These are phyloP conservation scores for Myotis davidii DNA, from an alignment of 2,113 vertebrate genomes.

Conservation along the genomic window DNA sequence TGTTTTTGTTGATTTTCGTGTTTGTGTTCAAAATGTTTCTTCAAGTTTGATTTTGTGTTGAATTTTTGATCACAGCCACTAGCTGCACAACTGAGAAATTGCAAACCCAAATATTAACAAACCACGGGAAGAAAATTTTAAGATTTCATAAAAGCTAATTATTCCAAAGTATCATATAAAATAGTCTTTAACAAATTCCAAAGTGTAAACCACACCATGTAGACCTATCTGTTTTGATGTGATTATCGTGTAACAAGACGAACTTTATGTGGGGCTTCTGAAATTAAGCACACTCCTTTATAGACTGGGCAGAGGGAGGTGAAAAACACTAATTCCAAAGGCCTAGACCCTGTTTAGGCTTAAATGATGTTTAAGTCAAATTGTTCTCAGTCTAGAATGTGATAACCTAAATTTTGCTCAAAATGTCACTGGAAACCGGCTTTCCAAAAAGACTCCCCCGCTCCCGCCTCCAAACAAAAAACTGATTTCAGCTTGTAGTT, in stretches of 20 bases:
- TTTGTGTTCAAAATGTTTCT: conserved; percentile 89
- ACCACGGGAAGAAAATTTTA: not conserved
- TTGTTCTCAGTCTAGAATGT: not conserved
- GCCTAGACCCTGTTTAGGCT: not conserved
- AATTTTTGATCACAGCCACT: conserved; percentile 90
- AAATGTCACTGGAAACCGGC: not conserved
- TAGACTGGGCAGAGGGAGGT: not conserved
- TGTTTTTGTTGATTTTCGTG: conserved; percentile 86
- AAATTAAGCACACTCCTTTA: not conserved
- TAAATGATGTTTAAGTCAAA: not conserved
- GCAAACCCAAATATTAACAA: not conserved
- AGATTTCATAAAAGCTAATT: not conserved
- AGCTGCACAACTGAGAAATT: conserved; percentile 87
- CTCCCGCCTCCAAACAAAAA: not conserved
- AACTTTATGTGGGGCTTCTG: not conserved
- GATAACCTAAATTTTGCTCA: not conserved
- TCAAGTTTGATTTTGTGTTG: conserved; percentile 88
- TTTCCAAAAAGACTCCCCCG: not conserved
- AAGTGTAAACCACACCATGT: not conserved
- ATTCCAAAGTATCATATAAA: not conserved
- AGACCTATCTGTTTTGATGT: not conserved
- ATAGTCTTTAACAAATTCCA: not conserved
- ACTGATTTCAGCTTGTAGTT: not conserved
- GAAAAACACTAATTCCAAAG: not conserved
- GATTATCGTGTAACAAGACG: not conserved